Conservation (phyloP, 2,888 invertebrate genomes). For the Limulus polyphemus region DNA sequence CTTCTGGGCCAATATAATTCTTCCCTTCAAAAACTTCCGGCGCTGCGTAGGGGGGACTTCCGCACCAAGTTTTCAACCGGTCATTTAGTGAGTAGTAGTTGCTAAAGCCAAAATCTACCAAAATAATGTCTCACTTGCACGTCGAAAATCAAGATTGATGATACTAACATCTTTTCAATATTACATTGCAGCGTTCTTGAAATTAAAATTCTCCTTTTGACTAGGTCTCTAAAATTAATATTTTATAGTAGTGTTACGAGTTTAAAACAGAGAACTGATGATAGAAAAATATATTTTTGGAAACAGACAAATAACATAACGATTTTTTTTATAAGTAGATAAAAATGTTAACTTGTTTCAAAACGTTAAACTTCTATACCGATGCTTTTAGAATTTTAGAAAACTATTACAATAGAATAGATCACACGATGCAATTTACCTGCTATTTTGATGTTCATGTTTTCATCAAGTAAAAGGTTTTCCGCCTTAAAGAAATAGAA, state of each 20-base stretch:
- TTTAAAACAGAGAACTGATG: too few relatives aligned
- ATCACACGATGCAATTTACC: constrained; percentile 28
- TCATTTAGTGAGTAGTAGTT: constrained; percentile 53
- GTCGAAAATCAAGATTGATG: not conserved
- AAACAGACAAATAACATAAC: constrained; percentile 1
- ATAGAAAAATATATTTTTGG: constrained; percentile 1
- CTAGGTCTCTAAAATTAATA: too few relatives aligned
- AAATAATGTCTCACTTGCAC: not conserved
- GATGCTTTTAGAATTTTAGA: too few relatives aligned
- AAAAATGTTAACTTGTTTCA: not conserved
- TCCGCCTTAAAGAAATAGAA: constrained; percentile 55
- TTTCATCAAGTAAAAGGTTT: constrained; percentile 80
- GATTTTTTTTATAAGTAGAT: constrained; percentile 18
- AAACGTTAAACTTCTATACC: not conserved
- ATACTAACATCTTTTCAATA: too few relatives aligned
- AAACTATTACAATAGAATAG: too few relatives aligned
- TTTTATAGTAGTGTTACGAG: too few relatives aligned
- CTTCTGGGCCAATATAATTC: constrained; percentile 89
- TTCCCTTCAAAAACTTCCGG: constrained; percentile 92
- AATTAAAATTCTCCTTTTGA: too few relatives aligned
- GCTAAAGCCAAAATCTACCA: constrained; percentile 79
- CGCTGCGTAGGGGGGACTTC: constrained; percentile 86
- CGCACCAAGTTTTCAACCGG: constrained; percentile 70
- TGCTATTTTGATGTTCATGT: constrained; percentile 77
- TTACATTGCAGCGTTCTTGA: too few relatives aligned